Conservation (phyloP, 2,797 vertebrate species). For the Galago senegalensis region DNA sequence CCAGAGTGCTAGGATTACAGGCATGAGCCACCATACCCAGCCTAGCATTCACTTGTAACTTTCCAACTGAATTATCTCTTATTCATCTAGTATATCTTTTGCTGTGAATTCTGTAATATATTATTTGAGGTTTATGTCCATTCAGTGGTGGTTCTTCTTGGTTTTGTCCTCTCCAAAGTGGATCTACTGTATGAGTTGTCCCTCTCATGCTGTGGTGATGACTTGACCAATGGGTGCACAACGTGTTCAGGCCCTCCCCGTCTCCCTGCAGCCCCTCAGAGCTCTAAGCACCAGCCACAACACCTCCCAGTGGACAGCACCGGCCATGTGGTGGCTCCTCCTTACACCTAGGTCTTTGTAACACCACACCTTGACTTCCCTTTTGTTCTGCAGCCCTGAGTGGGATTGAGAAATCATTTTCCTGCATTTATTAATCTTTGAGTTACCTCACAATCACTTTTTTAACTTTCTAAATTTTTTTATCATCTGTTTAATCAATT, state of each 20-base stretch:
- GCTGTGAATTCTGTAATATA: conserved; percentile 93
- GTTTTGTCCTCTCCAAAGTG: conserved; percentile 94
- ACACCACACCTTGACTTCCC: neutral
- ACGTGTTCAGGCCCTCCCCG: too few relatives aligned
- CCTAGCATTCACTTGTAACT: conserved; percentile 92
- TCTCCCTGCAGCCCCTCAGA: neutral
- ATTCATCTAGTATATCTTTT: conserved; percentile 91
- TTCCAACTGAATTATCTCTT: conserved; percentile 93
- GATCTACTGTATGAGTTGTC: conserved; percentile 94
- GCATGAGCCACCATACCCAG: too few relatives aligned
- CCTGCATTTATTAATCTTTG: neutral
- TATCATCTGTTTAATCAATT: neutral
- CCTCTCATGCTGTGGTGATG: conserved; percentile 91
- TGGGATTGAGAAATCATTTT: neutral
- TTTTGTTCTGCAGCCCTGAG: neutral
- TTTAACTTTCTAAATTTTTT: neutral
- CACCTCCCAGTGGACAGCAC: neutral
- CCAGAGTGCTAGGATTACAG: too few relatives aligned
- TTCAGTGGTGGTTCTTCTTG: conserved; percentile 96
- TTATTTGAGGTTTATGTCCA: conserved; percentile 96
- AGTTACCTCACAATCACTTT: neutral
- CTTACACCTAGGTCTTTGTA: neutral
- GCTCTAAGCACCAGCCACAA: neutral
- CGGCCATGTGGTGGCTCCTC: neutral
- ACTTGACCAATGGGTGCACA: conserved; percentile 86